Percentiles rank a stretch among this genome's conserved stretches.
Evolutionary conservation across 2,888 invertebrate genomes (phyloP).

Genomic region (Caenorhabditis becei): DNA sequence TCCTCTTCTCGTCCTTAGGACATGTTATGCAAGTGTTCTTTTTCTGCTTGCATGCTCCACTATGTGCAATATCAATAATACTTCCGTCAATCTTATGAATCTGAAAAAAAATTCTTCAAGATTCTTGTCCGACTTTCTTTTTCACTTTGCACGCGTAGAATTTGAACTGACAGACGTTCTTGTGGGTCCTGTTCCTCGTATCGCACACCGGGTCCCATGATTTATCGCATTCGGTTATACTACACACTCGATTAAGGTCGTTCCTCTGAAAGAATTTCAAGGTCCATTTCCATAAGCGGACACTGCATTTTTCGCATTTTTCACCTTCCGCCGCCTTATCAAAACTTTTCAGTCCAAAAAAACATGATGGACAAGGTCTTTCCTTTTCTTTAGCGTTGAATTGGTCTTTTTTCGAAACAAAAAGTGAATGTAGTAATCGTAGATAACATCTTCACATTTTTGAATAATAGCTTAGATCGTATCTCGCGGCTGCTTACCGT

Average conservation of each 20-base stretch:
- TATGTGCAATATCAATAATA: slow-evolving; percentile 53
- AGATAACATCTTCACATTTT: slow-evolving; percentile 46
- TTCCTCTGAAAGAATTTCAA: slow-evolving; percentile 49
- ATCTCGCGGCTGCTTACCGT: slow-evolving; percentile 16
- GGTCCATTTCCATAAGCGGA: slow-evolving; percentile 8
- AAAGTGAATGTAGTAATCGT: slow-evolving; percentile 49
- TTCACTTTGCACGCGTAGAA: slow-evolving; percentile 72
- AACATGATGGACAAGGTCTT: slow-evolving; percentile 27
- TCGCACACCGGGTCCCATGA: slow-evolving; percentile 76
- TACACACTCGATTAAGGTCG: slow-evolving; percentile 51
- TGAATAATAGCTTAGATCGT: slow-evolving; percentile 43
- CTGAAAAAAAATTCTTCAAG: slow-evolving; percentile 36
- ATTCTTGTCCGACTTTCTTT: background rate
- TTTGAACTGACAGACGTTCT: slow-evolving; percentile 75
- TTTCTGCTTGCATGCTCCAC: slow-evolving; percentile 49
- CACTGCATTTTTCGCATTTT: slow-evolving; percentile 30
- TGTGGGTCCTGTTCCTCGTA: slow-evolving; percentile 72
- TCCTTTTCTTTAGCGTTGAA: slow-evolving; percentile 19
- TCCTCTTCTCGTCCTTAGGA: slow-evolving; percentile 52
- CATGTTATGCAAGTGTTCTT: slow-evolving; percentile 55
- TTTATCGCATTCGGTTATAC: slow-evolving; percentile 70
- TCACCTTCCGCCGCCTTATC: background rate
- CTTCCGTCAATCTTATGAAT: slow-evolving; percentile 63
- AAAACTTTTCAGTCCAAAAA: slow-evolving; percentile 16
- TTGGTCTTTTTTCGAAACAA: slow-evolving; percentile 37